These are phyloP conservation scores for Rhabdophis nuchalis DNA, from an alignment of 2,797 vertebrate species.

Conservation along the genomic window DNA sequence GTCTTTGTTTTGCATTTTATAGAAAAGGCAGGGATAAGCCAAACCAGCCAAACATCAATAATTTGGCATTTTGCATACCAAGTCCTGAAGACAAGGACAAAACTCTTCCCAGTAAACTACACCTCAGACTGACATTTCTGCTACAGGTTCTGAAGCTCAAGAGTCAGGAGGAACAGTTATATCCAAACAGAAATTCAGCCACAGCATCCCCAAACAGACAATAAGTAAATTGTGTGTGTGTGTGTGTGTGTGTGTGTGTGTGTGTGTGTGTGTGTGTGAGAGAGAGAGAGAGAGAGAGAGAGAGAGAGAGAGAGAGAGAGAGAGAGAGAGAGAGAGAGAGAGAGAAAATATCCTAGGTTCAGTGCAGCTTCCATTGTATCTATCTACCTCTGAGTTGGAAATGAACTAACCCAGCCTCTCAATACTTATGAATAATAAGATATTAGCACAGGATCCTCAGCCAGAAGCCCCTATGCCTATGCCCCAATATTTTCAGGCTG, in stretches of 20 bases:
- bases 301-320: not conserved
- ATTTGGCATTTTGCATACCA: not conserved
- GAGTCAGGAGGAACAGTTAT: not conserved
- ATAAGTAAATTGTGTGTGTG: not conserved
- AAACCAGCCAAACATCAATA: not conserved
- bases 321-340: not conserved
- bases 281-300: not conserved
- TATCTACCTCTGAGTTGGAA: not conserved
- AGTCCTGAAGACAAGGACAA: not conserved
- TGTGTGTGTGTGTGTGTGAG: not conserved
- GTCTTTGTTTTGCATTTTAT: not conserved
- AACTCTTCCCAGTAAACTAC: not conserved
- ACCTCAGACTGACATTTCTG: not conserved
- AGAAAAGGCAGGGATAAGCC: not conserved
- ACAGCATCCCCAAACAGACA: not conserved
- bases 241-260: not conserved
- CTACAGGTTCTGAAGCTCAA: not conserved
- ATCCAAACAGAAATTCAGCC: not conserved
- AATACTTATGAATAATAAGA: not conserved
- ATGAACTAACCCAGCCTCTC: not conserved
- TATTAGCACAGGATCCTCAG: not conserved
- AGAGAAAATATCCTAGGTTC: not conserved
- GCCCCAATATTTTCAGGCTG: not conserved
- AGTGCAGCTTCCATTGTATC: not conserved
- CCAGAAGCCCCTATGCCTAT: not conserved